These are phyloP conservation scores for Dendrocincla fuliginosa DNA, from an alignment of 2,797 vertebrate genomes.

Conservation along the genomic window DNA sequence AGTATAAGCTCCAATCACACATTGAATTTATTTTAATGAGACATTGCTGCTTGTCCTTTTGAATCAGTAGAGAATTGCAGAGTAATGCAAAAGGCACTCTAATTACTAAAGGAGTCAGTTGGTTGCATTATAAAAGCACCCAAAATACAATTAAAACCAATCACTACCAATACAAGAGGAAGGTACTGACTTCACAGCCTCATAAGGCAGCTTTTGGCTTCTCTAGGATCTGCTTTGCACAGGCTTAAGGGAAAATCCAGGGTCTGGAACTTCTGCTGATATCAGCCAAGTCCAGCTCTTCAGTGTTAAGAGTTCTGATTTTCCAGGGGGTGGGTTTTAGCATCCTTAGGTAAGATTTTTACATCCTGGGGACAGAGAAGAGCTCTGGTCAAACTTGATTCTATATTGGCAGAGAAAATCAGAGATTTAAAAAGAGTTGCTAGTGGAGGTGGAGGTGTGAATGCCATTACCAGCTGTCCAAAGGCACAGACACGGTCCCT, in stretches of 20 bases:
- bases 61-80: not conserved
- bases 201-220: not conserved
- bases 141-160: conserved; percentile 11
- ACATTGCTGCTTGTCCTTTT: not conserved
- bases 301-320: not conserved
- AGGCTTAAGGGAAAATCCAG: not conserved
- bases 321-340: not conserved
- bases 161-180: not conserved
- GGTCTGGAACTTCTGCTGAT: not conserved
- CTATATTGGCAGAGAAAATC: not conserved
- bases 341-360: not conserved
- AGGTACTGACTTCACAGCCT: not conserved
- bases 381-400: not conserved
- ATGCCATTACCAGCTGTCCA: accelerated
- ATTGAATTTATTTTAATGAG: conserved; percentile 25
- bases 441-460: not conserved
- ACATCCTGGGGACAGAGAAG: not conserved
- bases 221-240: not conserved
- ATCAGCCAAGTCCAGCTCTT: not conserved
- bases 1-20: not conserved
- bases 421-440: not conserved
- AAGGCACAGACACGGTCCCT: accelerated
- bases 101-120: not conserved
- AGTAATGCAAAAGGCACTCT: not conserved
- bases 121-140: not conserved